Evolutionary conservation across 2,113 vertebrate genomes (phyloP).

Genomic region (Amphiprion percula): DNA sequence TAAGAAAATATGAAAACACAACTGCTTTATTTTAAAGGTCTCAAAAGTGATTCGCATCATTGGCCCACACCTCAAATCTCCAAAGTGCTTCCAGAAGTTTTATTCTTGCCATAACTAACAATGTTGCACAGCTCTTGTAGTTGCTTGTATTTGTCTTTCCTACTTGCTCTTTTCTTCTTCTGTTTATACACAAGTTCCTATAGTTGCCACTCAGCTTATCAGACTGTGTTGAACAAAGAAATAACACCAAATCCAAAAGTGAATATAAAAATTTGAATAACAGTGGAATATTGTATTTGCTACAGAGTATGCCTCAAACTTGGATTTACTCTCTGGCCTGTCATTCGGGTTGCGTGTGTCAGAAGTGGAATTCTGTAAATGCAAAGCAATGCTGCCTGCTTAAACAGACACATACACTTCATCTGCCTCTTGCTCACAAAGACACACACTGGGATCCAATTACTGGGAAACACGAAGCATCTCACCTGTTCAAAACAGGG

Average conservation of each 20-base stretch:
- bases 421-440: not conserved
- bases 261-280: not conserved
- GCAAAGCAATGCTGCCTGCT: constrained; percentile 31
- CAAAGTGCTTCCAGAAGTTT: too few relatives aligned
- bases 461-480: constrained; percentile 70
- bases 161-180: too few relatives aligned
- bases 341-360: constrained; percentile 26
- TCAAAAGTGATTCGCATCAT: too few relatives aligned
- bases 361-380: constrained; percentile 20
- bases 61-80: too few relatives aligned
- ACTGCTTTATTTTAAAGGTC: too few relatives aligned
- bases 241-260: not conserved
- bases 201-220: too few relatives aligned
- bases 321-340: constrained; percentile 20
- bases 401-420: constrained; percentile 13
- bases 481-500: constrained; percentile 69
- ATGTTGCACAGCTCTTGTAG: too few relatives aligned
- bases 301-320: not conserved
- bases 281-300: constrained; percentile 8
- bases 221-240: not conserved
- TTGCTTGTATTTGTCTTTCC: too few relatives aligned
- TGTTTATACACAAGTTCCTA: too few relatives aligned
- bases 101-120: too few relatives aligned
- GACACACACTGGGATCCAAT: constrained; percentile 65
- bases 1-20: too few relatives aligned